These are phyloP conservation scores for Morone chrysops DNA, from an alignment of 2,113 vertebrate species.

Conservation along the genomic window DNA sequence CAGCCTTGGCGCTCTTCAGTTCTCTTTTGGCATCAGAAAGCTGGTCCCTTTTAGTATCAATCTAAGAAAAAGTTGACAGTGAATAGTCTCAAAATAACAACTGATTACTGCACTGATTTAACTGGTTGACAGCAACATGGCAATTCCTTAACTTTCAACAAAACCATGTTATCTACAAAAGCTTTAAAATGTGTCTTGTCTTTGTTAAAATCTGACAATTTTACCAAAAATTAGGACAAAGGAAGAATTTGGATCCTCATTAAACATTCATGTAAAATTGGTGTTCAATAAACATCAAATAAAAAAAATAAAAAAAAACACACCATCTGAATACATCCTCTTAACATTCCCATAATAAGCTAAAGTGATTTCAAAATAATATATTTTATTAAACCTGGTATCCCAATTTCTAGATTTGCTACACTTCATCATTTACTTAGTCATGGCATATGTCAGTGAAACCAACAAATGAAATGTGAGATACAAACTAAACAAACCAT, in stretches of 20 bases:
- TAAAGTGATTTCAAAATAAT: no score
- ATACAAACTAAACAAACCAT: not conserved
- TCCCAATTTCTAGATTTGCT: not conserved
- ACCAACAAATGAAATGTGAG: not conserved
- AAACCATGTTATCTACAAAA: no score
- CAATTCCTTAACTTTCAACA: not conserved
- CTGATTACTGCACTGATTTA: not conserved
- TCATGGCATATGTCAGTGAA: not conserved
- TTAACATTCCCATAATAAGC: no score
- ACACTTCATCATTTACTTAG: not conserved
- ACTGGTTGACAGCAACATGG: not conserved
- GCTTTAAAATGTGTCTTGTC: not conserved
- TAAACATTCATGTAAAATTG: no score
- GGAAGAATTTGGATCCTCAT: no score
- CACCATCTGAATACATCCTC: no score
- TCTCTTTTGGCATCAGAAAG: conserved; percentile 93
- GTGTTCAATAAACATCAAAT: no score
- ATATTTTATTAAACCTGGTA: no score
- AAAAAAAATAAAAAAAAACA: no score
- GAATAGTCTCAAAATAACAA: not conserved
- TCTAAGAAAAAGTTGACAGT: conserved; percentile 78
- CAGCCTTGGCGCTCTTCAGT: conserved; percentile 96
- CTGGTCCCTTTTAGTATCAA: conserved; percentile 97
- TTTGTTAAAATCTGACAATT: no score
- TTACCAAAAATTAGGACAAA: no score